These are phyloP conservation scores for Lomographa bimaculata DNA, from an alignment of 2,888 invertebrate genomes.

Conservation along the genomic window DNA sequence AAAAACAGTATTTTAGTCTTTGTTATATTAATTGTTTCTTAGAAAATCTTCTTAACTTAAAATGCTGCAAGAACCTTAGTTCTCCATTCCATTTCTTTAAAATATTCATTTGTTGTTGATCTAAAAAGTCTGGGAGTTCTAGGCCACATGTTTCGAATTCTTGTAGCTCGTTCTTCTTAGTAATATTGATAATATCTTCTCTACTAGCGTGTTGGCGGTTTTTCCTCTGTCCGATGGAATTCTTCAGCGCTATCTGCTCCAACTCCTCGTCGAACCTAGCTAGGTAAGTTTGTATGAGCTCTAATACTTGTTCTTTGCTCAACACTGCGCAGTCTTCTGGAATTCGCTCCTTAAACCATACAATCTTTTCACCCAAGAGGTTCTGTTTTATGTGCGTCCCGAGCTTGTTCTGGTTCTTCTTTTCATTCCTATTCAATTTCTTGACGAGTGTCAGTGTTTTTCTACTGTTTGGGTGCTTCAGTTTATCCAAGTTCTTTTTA, in stretches of 20 bases:
- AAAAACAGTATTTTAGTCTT: too few relatives aligned
- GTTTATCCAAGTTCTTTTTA: slow-evolving; percentile 72
- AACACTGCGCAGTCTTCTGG: slow-evolving; percentile 80
- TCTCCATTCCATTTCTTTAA: slow-evolving; percentile 88
- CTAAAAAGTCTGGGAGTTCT: slow-evolving; percentile 89
- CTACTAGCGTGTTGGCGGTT: slow-evolving; percentile 91
- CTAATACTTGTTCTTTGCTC: slow-evolving; percentile 83
- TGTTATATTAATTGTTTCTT: slow-evolving; percentile 63
- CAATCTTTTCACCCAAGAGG: slow-evolving; percentile 88
- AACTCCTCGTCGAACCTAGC: slow-evolving; percentile 88
- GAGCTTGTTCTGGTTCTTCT: slow-evolving; percentile 85
- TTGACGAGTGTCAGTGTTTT: slow-evolving; percentile 89
- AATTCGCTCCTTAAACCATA: slow-evolving; percentile 90
- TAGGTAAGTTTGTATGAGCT: slow-evolving; percentile 82
- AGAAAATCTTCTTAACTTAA: slow-evolving; percentile 85
- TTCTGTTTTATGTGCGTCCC: slow-evolving; percentile 88
- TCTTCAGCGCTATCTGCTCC: slow-evolving; percentile 90
- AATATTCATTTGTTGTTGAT: slow-evolving; percentile 82
- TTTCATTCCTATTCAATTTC: slow-evolving; percentile 86
- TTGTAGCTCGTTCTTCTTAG: slow-evolving; percentile 87
- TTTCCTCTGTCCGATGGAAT: slow-evolving; percentile 89
- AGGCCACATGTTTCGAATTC: slow-evolving; percentile 91
- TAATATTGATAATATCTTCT: slow-evolving; percentile 90
- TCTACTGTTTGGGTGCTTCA: slow-evolving; percentile 93
- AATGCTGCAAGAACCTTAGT: slow-evolving; percentile 85